These are phyloP conservation scores for Monochamus alternatus DNA, from an alignment of 2,888 invertebrate genomes.

Conservation along the genomic window DNA sequence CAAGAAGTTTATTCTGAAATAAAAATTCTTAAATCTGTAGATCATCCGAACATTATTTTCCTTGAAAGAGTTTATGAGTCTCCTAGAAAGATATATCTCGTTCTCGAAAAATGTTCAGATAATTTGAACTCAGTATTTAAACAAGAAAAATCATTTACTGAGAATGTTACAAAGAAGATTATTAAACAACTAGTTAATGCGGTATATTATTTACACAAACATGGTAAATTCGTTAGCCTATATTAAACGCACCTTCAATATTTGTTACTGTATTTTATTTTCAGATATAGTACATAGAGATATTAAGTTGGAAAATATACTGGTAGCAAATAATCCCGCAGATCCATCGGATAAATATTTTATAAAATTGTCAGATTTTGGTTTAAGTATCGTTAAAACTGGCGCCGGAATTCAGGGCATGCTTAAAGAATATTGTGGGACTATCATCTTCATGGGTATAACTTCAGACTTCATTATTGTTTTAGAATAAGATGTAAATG, in stretches of 20 bases:
- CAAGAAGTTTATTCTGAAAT: conserved; percentile 71
- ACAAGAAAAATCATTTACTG: conserved; percentile 64
- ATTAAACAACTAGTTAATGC: conserved; percentile 67
- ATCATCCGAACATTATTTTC: conserved; percentile 74
- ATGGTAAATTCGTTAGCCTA: conserved; percentile 61
- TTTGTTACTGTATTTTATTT: conserved; percentile 37
- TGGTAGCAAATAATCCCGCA: conserved; percentile 71
- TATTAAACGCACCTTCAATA: neutral
- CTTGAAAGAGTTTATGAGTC: conserved; percentile 74
- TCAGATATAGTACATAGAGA: conserved; percentile 72
- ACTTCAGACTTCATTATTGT: too few relatives aligned
- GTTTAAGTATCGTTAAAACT: conserved; percentile 72
- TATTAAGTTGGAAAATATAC: conserved; percentile 71
- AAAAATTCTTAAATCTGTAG: conserved; percentile 73
- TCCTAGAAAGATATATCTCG: conserved; percentile 73
- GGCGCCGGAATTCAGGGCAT: conserved; percentile 72
- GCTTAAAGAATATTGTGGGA: conserved; percentile 75
- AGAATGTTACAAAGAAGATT: conserved; percentile 65
- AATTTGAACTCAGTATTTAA: conserved; percentile 70
- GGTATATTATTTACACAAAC: conserved; percentile 70
- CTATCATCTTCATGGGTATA: conserved; percentile 74
- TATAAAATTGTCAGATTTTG: conserved; percentile 76
- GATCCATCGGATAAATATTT: conserved; percentile 70
- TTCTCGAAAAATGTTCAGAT: conserved; percentile 73
- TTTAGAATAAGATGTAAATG: too few relatives aligned